phyloP scores from a whole-genome alignment of 2,888 invertebrate genomes.

The Nemotelus nigrinus region DNA sequence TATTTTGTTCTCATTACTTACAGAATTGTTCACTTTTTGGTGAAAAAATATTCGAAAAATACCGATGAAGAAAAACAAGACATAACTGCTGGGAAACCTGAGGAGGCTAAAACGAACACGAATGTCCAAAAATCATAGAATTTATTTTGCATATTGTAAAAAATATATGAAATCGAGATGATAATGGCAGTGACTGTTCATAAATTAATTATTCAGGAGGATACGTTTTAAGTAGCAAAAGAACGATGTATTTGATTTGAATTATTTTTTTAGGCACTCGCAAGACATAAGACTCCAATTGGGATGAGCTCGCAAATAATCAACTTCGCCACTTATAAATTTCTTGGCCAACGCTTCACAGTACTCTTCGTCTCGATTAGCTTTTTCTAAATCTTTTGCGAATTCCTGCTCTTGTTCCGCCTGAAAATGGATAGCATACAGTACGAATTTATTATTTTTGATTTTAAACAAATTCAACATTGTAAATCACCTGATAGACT shows the following conservation, averaged over 20 bases:
- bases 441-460: slow-evolving; percentile 11
- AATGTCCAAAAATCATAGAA: slow-evolving; percentile 7
- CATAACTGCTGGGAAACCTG: neutral
- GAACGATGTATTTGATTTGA: neutral
- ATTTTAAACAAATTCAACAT: neutral
- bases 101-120: neutral
- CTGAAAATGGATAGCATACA: slow-evolving; percentile 3
- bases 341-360: slow-evolving; percentile 38
- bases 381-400: slow-evolving; percentile 43
- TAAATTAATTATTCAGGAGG: too few species aligned
- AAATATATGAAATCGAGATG: slow-evolving; percentile 1
- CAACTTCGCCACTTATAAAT: slow-evolving; percentile 40
- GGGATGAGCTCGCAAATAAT: slow-evolving; percentile 45
- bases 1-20: neutral
- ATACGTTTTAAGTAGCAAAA: neutral
- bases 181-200: neutral
- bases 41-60: neutral
- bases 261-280: slow-evolving; percentile 15
- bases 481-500: slow-evolving; percentile 30
- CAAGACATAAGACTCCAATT: slow-evolving; percentile 47
- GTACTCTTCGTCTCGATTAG: slow-evolving; percentile 38
- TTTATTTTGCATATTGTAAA: slow-evolving; percentile 1
- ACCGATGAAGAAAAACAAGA: neutral
- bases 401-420: slow-evolving; percentile 24
- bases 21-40: neutral